Percentiles rank a stretch among this genome's conserved stretches.
Conservation (phyloP, 2,888 invertebrate genomes). For the Stegophylla sp. region DNA sequence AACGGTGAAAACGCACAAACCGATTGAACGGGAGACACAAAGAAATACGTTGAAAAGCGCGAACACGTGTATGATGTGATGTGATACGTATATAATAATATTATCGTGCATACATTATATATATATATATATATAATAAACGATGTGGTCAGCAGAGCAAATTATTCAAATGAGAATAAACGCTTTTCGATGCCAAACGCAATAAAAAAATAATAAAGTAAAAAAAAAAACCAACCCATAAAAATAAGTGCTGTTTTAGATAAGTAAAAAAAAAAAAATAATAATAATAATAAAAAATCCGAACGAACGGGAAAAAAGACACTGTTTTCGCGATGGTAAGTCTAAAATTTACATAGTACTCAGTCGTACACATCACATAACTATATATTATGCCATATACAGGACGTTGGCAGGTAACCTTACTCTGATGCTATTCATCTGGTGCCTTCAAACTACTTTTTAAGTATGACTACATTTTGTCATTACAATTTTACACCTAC, state of each 20-base stretch:
- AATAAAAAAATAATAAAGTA: constrained; percentile 7
- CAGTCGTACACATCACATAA: neutral
- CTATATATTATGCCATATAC: neutral
- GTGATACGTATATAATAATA: neutral
- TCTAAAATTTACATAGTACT: neutral
- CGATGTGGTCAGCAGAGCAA: constrained; percentile 5
- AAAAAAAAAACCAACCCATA: constrained; percentile 4
- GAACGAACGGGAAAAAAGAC: neutral
- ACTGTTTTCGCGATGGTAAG: neutral
- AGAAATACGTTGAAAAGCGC: too few species aligned
- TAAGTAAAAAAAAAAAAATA: neutral
- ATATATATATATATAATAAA: too few species aligned
- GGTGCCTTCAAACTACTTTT: too few species aligned
- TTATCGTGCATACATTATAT: neutral
- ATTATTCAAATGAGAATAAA: constrained; percentile 39
- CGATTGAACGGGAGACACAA: neutral
- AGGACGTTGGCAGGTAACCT: too few species aligned
- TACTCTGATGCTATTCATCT: too few species aligned
- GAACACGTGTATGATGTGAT: neutral
- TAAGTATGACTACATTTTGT: too few species aligned
- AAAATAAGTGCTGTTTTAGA: constrained; percentile 48
- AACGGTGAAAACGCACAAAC: too few species aligned
- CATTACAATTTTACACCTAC: too few species aligned
- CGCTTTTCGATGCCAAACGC: constrained; percentile 28
- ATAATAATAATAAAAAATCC: neutral